Conservation (phyloP, 2,797 vertebrate species). For the Peromyscus nudipes region DNA sequence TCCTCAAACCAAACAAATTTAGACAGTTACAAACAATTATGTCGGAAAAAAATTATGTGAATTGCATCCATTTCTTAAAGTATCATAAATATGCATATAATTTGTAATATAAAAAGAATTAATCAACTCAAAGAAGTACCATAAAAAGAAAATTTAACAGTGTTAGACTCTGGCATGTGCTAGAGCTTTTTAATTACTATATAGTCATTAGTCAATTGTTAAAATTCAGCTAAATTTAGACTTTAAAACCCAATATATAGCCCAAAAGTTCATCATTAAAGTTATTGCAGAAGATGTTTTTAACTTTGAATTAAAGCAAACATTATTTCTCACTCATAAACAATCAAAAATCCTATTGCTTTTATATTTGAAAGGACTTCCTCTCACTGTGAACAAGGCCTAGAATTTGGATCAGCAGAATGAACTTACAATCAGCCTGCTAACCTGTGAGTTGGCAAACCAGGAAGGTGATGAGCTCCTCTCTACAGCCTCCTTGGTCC, state of each 20-base stretch:
- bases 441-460: not conserved
- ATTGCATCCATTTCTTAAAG: slow-evolving; percentile 76
- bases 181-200: slow-evolving; percentile 53
- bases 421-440: not conserved
- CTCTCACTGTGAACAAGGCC: not conserved
- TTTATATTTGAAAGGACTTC: slow-evolving; percentile 12
- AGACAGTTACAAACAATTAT: slow-evolving; percentile 76
- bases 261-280: slow-evolving; percentile 45
- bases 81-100: slow-evolving; percentile 76
- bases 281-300: not conserved
- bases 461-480: not conserved
- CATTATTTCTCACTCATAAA: not conserved
- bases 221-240: slow-evolving; percentile 68
- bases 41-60: slow-evolving; percentile 59
- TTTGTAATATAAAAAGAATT: slow-evolving; percentile 83
- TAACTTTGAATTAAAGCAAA: slow-evolving; percentile 43
- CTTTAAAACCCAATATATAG: slow-evolving; percentile 50
- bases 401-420: not conserved
- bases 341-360: not conserved
- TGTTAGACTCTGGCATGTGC: slow-evolving; percentile 61
- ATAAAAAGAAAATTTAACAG: slow-evolving; percentile 71
- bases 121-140: slow-evolving; percentile 62
- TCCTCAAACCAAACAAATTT: slow-evolving; percentile 76
- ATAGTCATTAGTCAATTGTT: slow-evolving; percentile 59
- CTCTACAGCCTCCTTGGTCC: not conserved